Base-by-base conservation (phyloP, 2,888 invertebrate genomes). In the Hesperia comma region DNA sequence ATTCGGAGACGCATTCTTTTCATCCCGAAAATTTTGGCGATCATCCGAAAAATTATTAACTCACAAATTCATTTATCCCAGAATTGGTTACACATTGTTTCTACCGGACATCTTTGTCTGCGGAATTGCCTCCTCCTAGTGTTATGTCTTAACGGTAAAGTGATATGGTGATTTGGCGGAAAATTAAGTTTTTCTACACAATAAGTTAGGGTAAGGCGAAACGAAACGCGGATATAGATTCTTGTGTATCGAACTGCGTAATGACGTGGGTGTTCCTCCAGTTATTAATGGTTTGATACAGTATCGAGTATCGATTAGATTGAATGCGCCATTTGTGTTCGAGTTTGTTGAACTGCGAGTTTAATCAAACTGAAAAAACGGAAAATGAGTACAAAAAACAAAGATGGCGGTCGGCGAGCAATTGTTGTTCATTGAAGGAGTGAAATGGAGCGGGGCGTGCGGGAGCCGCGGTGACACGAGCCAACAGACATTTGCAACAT, bases 31-130 rank as follows among this genome's bases (percentile, higher is more conserved):
- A 79, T 82, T 78, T 82, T 80, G 74, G 78, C 78, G 77, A 76
- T 75, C 75, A 74, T 77, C 75, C 75, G 75, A 84, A 86, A 66
- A 86, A 86, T 79, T 84, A 82, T 85, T 84, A 85, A 83, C 80
- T 83, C 82, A 84, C 79, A 87, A 87, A 85, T 81, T 85, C 77
- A 85, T 87, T 54, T 87, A 86, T 80, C 67, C 77, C 73, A 63
- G 76, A 85, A 90, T 91, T 78, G 72, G 90, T 88, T 89, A 86
- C 85, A 86, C 90, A 83, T 92, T 89, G 90, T 91, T 89, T 87
- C 83, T 81, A 77, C 77, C 77, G 83, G 84, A 92, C 90, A 91
- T 91, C 92, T 92, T 91, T 91, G 90, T 92, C 82, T 81, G 72
- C 75, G 46, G 75, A 84, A 90, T 88, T 84, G 83, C 79, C 85